A percentile compares a stretch with the other conserved stretches of the same genome.
phyloP scores from a whole-genome alignment of 53 echinoderm and acorn worm species.

The Zoroaster sp. region DNA sequence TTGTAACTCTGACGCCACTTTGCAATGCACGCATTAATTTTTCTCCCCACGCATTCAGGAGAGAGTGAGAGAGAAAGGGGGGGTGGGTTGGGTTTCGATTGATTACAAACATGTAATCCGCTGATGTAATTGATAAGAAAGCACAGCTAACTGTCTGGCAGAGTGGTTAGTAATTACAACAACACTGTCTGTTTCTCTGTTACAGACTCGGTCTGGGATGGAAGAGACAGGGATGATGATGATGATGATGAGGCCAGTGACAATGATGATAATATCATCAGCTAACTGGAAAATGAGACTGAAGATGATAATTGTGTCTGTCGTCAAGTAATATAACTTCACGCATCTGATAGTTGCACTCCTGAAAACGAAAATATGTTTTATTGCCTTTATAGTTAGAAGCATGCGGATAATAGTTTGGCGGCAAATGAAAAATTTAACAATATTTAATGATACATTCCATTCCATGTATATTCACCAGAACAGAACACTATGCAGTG shows the following conservation, averaged over 20 bases:
- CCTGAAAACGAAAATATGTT: background rate
- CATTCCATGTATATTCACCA: no score
- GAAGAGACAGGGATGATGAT: background rate
- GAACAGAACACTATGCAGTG: no score
- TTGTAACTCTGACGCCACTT: slow-evolving; percentile 30
- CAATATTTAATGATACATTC: background rate
- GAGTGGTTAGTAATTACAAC: background rate
- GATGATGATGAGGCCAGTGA: background rate
- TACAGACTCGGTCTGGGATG: background rate
- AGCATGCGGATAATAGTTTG: background rate
- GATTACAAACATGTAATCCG: slow-evolving; percentile 21
- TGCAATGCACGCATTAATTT: slow-evolving; percentile 8
- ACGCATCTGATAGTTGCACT: background rate
- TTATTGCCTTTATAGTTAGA: background rate
- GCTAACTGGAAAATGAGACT: background rate
- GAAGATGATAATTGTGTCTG: background rate
- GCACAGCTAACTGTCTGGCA: background rate
- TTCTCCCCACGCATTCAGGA: background rate
- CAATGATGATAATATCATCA: slow-evolving; percentile 25
- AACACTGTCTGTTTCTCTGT: background rate
- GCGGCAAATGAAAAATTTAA: background rate
- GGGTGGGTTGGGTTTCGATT: background rate
- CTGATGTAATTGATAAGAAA: slow-evolving; percentile 23
- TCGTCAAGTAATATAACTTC: background rate
- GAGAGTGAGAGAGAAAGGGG: background rate